Evolutionary conservation across 64 coral and sea anemone genomes (phyloP).

Genomic region (Pocillopora damicornis): DNA sequence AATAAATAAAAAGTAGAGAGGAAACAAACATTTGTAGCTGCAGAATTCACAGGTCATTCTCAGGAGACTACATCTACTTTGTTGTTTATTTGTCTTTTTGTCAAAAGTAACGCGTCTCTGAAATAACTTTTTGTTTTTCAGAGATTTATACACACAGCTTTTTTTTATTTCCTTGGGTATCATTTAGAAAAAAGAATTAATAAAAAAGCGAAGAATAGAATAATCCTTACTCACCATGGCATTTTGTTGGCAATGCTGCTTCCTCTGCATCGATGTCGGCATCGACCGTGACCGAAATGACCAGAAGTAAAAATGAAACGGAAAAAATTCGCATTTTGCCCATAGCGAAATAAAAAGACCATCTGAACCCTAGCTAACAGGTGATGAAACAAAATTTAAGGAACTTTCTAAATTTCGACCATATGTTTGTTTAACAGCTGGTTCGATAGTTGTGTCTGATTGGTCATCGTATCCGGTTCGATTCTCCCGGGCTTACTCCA

Average conservation of each 20-base stretch:
- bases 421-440: not conserved
- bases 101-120: not conserved
- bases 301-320: constrained; percentile 20
- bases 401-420: not conserved
- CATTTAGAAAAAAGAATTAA: not conserved
- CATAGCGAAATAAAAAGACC: not conserved
- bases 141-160: not conserved
- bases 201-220: not conserved
- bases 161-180: not conserved
- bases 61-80: no score
- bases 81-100: no score
- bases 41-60: no score
- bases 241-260: constrained; percentile 59
- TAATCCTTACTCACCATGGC: constrained; percentile 28
- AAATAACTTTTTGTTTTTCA: not conserved
- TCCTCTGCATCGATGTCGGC: constrained; percentile 42
- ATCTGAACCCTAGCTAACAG: constrained; percentile 2
- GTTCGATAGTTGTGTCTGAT: constrained; percentile 17
- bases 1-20: no score
- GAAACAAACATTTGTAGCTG: no score
- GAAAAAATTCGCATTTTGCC: constrained; percentile 6
- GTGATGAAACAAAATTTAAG: not conserved
- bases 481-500: not conserved
- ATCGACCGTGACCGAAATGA: not conserved
- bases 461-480: not conserved